A percentile compares a stretch with the other conserved stretches of the same genome.
phyloP scores from a whole-genome alignment of 2,797 vertebrate genomes.

The Semaprochilodus insignis region DNA sequence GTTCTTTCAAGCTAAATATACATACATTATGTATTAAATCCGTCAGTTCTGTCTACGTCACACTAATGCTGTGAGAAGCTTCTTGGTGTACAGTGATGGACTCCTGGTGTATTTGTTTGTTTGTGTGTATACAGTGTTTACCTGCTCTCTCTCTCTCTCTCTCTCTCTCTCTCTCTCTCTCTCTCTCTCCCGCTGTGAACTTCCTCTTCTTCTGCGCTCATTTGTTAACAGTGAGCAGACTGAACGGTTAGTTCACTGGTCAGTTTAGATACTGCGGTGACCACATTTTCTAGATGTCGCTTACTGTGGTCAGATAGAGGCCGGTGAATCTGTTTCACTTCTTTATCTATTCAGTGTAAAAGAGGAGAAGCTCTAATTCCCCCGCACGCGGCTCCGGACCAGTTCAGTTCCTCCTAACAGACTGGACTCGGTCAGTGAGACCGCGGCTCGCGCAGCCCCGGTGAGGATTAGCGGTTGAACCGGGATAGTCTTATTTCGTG shows the following conservation, averaged over 20 bases:
- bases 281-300: not conserved
- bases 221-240: not conserved
- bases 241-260: not conserved
- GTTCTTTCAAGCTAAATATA: not conserved
- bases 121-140: too few relatives aligned
- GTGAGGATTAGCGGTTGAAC: conserved; percentile 73
- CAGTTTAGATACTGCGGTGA: not conserved
- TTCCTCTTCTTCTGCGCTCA: not conserved
- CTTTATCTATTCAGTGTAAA: too few relatives aligned
- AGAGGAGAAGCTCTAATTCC: conserved; percentile 2
- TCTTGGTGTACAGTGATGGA: too few relatives aligned
- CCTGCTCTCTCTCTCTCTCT: not conserved
- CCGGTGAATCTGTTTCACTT: too few relatives aligned
- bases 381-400: not conserved
- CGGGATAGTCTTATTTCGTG: conserved; percentile 70
- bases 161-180: not conserved
- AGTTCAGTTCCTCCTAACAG: not conserved
- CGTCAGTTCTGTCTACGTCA: too few relatives aligned
- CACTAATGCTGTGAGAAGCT: not conserved
- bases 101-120: too few relatives aligned
- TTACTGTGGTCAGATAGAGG: not conserved
- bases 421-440: conserved; percentile 13
- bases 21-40: too few relatives aligned
- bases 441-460: conserved; percentile 21
- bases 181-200: too few relatives aligned